Evolutionary conservation across 1,140 invertebrate species (phyloP), one percentile per base, ranked within the genome.

Genomic region (Leptinotarsa defecta): DNA sequence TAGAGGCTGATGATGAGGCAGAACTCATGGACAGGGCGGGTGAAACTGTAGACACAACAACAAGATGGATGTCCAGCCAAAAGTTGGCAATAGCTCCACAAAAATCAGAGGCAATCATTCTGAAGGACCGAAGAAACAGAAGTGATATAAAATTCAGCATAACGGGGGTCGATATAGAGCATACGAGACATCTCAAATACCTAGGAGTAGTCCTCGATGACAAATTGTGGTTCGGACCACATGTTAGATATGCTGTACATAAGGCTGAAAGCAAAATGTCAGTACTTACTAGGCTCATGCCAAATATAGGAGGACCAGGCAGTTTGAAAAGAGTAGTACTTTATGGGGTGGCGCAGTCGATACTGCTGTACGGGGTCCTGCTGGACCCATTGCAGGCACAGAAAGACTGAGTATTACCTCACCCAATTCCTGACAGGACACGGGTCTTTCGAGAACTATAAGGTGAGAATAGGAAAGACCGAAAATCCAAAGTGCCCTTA

Each of bases 201-300:
- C 57, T 78, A 15, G 76, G 74, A 27, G 77, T 78, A 43, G 68
- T 27, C 13, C 13, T 78, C 2, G 74, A 78, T n/a, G 22, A 48
- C 4, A 67, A 24, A 20, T 19, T 76, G 64, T 13, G 20, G 4
- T 70, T 78, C 20, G 57, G 63, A 13, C 11, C 22, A 24, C 2
- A 24, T 24, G 22, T 24, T 24, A 24, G 19, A 13, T n/a, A 74
- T 27, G 64, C 49, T 17, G 62, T 62, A 8, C 27, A 57, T 15
- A 78, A 71, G 72, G 74, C 74, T 1, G 17, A 48, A 27, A 48
- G 17, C 8, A 78, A 61, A 43, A 20, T 52, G 52, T 61, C 52
- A 74, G 15, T 1, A 34, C 27, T 27, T 5, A 34, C 27, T 34
- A 13, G 68, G 63, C 48, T 79, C 4, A 69, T 73, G 57, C 78